A percentile compares a stretch with the other conserved stretches of the same genome.
Conservation (phyloP, 2,797 vertebrate species). For the Columba guinea region DNA sequence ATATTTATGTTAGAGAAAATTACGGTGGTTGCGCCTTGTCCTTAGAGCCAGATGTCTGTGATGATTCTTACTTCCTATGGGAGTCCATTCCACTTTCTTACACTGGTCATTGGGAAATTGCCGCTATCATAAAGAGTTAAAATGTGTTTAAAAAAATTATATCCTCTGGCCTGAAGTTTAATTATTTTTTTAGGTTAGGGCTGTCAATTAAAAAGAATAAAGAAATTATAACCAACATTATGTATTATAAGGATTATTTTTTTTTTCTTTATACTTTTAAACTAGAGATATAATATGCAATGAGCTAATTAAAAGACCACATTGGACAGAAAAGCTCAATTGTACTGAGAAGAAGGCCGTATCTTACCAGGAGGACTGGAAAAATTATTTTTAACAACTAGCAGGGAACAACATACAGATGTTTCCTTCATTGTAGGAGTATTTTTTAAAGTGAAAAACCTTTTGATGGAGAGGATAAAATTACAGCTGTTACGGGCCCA, state of each 20-base stretch:
- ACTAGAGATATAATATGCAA: neutral
- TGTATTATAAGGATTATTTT: neutral
- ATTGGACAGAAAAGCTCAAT: neutral
- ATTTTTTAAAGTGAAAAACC: neutral
- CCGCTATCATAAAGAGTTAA: neutral
- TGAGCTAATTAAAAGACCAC: neutral
- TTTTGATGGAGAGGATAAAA: constrained; percentile 18
- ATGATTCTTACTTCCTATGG: neutral
- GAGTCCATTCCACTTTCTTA: neutral
- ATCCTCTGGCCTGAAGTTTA: neutral
- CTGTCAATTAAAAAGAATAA: neutral
- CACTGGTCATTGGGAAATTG: neutral
- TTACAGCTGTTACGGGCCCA: neutral
- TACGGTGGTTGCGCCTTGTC: neutral
- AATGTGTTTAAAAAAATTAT: neutral
- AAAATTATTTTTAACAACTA: neutral
- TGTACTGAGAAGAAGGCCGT: neutral
- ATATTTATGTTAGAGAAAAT: neutral
- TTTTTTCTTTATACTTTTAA: neutral
- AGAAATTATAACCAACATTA: neutral
- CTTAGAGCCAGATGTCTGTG: neutral
- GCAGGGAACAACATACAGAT: neutral
- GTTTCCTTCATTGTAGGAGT: neutral
- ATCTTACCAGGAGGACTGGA: neutral
- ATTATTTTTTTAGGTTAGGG: neutral